Evolutionary conservation across 2,888 invertebrate species (phyloP).

Genomic region (Papilio elwesi): DNA sequence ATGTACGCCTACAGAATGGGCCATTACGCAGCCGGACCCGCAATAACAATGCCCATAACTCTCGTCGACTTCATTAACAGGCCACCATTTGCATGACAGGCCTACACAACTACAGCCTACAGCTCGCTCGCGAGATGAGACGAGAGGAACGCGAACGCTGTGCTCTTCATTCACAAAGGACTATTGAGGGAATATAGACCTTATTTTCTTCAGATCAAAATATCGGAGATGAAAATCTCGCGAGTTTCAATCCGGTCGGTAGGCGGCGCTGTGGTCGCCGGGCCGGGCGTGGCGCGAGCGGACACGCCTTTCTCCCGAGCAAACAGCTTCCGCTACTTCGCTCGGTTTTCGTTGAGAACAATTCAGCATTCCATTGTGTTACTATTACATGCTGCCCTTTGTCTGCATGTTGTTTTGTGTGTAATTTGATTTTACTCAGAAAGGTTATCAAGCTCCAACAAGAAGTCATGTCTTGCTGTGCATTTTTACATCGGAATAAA

Average conservation of each 20-base stretch:
- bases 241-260: constrained; percentile 57
- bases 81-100: constrained; percentile 83
- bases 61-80: constrained; percentile 83
- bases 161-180: constrained; percentile 47
- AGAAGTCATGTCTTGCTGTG: no score
- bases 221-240: constrained; percentile 48
- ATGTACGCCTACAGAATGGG: constrained; percentile 79
- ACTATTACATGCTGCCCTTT: constrained; percentile 33
- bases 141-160: constrained; percentile 61
- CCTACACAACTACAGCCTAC: constrained; percentile 62
- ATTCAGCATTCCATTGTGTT: constrained; percentile 41
- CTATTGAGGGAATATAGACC: constrained; percentile 52
- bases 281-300: constrained; percentile 73
- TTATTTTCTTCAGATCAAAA: constrained; percentile 51
- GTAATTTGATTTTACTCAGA: no score
- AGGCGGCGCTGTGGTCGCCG: constrained; percentile 70
- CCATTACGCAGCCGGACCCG: constrained; percentile 76
- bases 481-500: no score
- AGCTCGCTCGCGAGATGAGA: constrained; percentile 60
- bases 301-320: constrained; percentile 61
- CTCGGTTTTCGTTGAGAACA: constrained; percentile 42
- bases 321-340: constrained; percentile 48
- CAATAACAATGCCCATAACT: constrained; percentile 83
- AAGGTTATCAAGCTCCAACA: no score
- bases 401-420: no score